phyloP scores from a whole-genome alignment of 2,113 vertebrate genomes.

The Spizaetus ornatus region DNA sequence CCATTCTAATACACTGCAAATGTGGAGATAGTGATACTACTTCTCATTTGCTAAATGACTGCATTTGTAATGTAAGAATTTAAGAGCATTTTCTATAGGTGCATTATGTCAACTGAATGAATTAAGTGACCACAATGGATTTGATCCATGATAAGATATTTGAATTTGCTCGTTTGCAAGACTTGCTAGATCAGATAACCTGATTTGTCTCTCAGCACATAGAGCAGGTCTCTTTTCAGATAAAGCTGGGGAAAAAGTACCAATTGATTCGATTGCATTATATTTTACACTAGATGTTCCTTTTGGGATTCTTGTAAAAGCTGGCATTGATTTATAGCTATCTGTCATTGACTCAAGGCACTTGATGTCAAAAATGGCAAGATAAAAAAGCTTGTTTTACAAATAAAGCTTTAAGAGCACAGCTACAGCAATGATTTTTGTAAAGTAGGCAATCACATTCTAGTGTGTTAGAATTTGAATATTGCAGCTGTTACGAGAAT shows the following conservation, averaged over 20 bases:
- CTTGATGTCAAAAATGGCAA: constrained; percentile 25
- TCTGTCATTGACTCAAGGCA: neutral
- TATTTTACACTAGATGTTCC: neutral
- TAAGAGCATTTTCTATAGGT: neutral
- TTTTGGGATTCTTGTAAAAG: neutral
- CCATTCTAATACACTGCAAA: neutral
- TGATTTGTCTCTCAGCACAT: neutral
- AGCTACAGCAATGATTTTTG: neutral
- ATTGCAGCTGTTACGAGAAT: neutral
- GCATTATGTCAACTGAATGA: neutral
- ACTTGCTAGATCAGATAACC: neutral
- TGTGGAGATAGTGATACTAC: neutral
- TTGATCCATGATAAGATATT: neutral
- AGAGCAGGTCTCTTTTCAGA: neutral
- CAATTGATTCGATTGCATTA: neutral
- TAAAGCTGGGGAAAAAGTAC: neutral
- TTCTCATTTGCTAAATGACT: neutral
- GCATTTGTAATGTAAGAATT: neutral
- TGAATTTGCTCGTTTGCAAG: constrained; percentile 8
- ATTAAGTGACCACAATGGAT: neutral
- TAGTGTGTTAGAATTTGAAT: neutral
- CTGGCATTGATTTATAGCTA: constrained; percentile 13
- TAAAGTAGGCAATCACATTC: neutral
- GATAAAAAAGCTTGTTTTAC: neutral
- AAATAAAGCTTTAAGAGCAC: neutral